These are phyloP conservation scores for Zenarchopterus dispar DNA, from an alignment of 2,797 vertebrate genomes.

Conservation along the genomic window DNA sequence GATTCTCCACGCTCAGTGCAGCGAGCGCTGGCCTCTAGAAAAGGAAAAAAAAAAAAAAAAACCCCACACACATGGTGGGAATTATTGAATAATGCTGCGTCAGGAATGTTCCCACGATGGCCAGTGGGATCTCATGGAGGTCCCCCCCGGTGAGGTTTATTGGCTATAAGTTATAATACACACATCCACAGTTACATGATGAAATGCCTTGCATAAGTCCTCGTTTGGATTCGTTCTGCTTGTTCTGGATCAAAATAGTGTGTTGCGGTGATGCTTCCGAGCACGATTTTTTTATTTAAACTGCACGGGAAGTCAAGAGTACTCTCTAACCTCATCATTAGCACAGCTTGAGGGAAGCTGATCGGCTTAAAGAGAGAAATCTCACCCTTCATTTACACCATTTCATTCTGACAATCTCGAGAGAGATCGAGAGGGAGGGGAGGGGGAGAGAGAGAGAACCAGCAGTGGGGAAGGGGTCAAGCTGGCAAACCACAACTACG, in stretches of 20 bases:
- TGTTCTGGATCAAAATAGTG: slow-evolving; percentile 14
- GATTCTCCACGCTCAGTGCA: slow-evolving; percentile 66
- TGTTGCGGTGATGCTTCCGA: slow-evolving; percentile 9
- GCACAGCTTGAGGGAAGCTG: slow-evolving; percentile 19
- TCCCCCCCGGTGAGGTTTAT: slow-evolving; percentile 56
- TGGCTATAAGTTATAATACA: slow-evolving; percentile 61
- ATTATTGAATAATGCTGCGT: slow-evolving; percentile 77
- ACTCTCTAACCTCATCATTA: slow-evolving; percentile 18
- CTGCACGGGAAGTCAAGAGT: neutral
- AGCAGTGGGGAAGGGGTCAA: slow-evolving; percentile 26
- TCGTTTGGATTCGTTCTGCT: slow-evolving; percentile 31
- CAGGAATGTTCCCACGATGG: slow-evolving; percentile 84
- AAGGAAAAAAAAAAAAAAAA: slow-evolving; percentile 8
- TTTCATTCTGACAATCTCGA: slow-evolving; percentile 21
- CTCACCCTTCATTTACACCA: slow-evolving; percentile 10
- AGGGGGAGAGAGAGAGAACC: neutral
- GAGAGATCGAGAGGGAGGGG: neutral
- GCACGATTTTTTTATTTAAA: slow-evolving; percentile 11
- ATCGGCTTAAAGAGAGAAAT: slow-evolving; percentile 39
- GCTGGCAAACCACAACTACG: slow-evolving; percentile 13
- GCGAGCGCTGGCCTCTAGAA: slow-evolving; percentile 45
- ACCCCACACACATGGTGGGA: slow-evolving; percentile 76
- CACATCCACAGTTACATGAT: slow-evolving; percentile 41
- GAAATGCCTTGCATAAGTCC: slow-evolving; percentile 31
- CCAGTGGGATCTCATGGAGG: slow-evolving; percentile 59